Percentiles rank a stretch among this genome's conserved stretches.
These are phyloP conservation scores for Alouatta palliata DNA, from an alignment of 2,113 vertebrate species.

Conservation along the genomic window DNA sequence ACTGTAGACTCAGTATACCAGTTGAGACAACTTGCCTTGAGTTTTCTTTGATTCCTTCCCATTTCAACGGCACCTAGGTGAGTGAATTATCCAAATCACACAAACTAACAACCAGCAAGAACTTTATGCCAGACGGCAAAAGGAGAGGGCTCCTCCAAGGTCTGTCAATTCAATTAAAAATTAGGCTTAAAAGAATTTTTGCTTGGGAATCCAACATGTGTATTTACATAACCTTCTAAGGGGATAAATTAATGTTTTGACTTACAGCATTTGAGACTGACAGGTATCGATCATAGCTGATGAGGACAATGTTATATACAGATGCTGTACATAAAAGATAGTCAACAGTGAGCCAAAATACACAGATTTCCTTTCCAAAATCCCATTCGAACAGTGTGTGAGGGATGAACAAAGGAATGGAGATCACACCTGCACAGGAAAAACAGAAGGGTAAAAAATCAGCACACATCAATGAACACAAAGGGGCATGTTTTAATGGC, in stretches of 20 bases:
- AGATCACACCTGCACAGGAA: slow-evolving; percentile 86
- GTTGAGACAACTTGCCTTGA: not conserved
- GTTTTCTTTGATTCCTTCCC: not conserved
- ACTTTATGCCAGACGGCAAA: not conserved
- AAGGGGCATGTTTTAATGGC: not conserved
- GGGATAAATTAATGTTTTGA: slow-evolving; percentile 50
- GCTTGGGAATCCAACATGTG: not conserved
- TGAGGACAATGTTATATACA: slow-evolving; percentile 93
- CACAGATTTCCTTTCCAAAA: slow-evolving; percentile 87
- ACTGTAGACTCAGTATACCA: not conserved
- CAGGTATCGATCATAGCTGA: slow-evolving; percentile 94
- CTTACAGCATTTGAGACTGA: slow-evolving; percentile 95
- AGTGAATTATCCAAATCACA: not conserved
- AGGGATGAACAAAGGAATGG: slow-evolving; percentile 92
- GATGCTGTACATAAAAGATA: slow-evolving; percentile 92
- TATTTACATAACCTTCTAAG: not conserved
- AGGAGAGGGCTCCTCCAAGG: not conserved
- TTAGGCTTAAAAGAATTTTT: not conserved
- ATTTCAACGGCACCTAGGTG: not conserved
- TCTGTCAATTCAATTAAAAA: not conserved
- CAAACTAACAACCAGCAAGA: not conserved
- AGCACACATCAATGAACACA: not conserved
- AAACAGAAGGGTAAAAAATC: not conserved
- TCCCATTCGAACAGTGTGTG: slow-evolving; percentile 87
- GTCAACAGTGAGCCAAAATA: slow-evolving; percentile 90